Conservation (phyloP, 2,797 vertebrate species). For the Semotilus atromaculatus region DNA sequence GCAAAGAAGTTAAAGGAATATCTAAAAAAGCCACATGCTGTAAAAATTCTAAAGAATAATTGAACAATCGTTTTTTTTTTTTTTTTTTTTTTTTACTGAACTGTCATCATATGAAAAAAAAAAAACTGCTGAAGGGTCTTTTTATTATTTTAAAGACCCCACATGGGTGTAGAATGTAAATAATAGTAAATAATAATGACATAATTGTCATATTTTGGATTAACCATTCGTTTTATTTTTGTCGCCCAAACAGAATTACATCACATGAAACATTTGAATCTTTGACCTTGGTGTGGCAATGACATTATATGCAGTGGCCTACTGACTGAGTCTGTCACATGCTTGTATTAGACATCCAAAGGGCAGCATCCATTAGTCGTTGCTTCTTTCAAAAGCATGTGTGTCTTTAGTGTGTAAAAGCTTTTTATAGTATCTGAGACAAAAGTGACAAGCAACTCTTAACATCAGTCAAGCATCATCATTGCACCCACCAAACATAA, state of each 20-base stretch:
- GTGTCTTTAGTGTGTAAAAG: slow-evolving; percentile 14
- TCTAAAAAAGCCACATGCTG: background rate
- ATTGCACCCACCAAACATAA: background rate
- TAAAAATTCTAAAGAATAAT: background rate
- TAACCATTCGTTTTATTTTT: background rate
- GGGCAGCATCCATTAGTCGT: slow-evolving; percentile 54
- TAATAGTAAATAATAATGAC: background rate
- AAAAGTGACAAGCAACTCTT: slow-evolving; percentile 51
- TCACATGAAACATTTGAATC: slow-evolving; percentile 39
- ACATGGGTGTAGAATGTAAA: background rate
- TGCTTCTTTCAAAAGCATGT: slow-evolving; percentile 52
- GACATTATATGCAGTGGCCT: slow-evolving; percentile 56
- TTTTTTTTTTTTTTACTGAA: background rate
- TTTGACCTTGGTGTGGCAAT: slow-evolving; percentile 79
- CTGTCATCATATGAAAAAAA: background rate
- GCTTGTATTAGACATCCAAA: slow-evolving; percentile 45
- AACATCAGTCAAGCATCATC: slow-evolving; percentile 7
- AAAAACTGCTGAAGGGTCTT: background rate
- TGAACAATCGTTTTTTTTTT: no score
- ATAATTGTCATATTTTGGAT: background rate
- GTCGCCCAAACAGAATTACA: background rate
- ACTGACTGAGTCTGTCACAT: slow-evolving; percentile 47
- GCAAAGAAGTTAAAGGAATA: background rate
- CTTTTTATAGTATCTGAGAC: slow-evolving; percentile 17
- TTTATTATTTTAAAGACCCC: background rate